phyloP scores from a whole-genome alignment of 1,140 invertebrate species.

The Bilobella aurantiaca region DNA sequence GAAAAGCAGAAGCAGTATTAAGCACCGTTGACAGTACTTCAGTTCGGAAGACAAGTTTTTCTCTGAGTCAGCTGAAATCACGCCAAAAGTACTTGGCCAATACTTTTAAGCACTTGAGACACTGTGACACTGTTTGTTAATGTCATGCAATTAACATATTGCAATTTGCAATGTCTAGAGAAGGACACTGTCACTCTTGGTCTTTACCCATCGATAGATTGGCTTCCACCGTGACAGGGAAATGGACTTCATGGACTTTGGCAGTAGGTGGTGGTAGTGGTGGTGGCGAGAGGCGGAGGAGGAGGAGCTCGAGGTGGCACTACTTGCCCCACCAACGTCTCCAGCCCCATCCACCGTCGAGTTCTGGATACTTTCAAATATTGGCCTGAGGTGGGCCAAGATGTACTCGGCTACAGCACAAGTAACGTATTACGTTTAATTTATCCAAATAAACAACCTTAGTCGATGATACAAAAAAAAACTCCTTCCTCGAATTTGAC shows the following conservation, averaged over 20 bases:
- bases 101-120: not conserved
- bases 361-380: conserved; percentile 79
- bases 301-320: conserved; percentile 41
- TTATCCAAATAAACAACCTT: no score
- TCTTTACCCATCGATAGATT: conserved; percentile 32
- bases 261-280: conserved; percentile 14
- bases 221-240: conserved; percentile 30
- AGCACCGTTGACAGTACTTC: no score
- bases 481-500: not conserved
- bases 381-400: conserved; percentile 82
- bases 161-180: no score
- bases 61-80: no score
- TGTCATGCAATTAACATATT: not conserved
- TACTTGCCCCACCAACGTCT: conserved; percentile 69
- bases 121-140: not conserved
- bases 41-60: no score
- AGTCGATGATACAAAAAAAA: not conserved
- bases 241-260: conserved; percentile 18
- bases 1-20: no score
- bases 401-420: conserved; percentile 81
- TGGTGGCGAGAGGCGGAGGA: conserved; percentile 32
- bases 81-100: not conserved
- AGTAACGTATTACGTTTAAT: no score
- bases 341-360: conserved; percentile 59
- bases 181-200: not conserved